A percentile compares a stretch with the other conserved stretches of the same genome.
These are phyloP conservation scores for Lacanobia wlatinum DNA, from an alignment of 2,888 invertebrate genomes.

Conservation along the genomic window DNA sequence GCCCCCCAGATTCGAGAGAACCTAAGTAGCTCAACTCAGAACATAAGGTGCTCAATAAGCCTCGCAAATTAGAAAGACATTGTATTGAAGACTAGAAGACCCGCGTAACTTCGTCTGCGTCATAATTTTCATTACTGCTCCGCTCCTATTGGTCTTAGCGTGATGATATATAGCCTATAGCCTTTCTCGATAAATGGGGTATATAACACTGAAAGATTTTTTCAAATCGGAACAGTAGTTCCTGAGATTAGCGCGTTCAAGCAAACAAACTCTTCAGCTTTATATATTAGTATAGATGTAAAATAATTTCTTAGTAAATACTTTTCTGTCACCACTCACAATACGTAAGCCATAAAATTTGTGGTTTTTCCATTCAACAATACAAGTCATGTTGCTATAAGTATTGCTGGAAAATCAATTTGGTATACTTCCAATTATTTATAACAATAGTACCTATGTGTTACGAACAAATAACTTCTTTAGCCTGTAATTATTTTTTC, in stretches of 20 bases:
- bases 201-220: too few species aligned
- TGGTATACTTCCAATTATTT: conserved; percentile 27
- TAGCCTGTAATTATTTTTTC: conserved; percentile 8
- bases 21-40: too few species aligned
- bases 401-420: conserved; percentile 48
- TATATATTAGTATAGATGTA: too few species aligned
- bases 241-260: too few species aligned
- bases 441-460: conserved; percentile 1
- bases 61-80: background rate
- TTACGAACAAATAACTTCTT: background rate
- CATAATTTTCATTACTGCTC: too few species aligned
- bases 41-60: background rate
- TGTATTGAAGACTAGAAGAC: background rate
- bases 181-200: too few species aligned
- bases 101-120: too few species aligned
- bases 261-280: too few species aligned
- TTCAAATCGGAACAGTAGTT: too few species aligned
- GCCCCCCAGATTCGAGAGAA: too few species aligned
- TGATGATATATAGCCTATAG: too few species aligned
- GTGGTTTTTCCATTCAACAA: conserved; percentile 5
- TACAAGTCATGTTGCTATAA: background rate
- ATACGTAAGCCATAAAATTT: background rate
- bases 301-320: background rate
- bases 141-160: too few species aligned
- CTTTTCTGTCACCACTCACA: background rate